Evolutionary conservation across 2,888 invertebrate genomes (phyloP).

Genomic region (Syrista parreyssii): DNA sequence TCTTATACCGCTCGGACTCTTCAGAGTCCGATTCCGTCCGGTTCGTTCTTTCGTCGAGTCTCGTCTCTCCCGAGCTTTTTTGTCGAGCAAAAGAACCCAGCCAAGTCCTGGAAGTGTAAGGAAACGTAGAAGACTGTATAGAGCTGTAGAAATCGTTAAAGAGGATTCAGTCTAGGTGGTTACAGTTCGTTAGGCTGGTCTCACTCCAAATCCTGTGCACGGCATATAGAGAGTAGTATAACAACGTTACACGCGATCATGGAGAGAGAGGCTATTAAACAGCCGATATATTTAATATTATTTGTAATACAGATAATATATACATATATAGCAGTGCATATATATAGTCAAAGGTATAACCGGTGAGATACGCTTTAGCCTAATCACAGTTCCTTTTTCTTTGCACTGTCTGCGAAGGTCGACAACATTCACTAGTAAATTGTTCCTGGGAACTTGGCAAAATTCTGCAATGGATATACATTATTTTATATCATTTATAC

Average conservation of each 20-base stretch:
- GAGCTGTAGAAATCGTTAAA: neutral
- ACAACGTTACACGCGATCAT: neutral
- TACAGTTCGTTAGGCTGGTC: conserved; percentile 59
- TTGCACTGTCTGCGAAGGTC: neutral
- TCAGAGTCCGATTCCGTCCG: neutral
- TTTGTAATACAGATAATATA: neutral
- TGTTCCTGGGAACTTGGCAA: neutral
- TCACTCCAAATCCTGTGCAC: conserved; percentile 49
- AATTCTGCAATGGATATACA: neutral
- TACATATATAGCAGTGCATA: neutral
- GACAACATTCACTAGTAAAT: neutral
- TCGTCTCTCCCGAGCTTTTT: neutral
- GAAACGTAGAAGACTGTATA: neutral
- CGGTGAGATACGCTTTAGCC: neutral
- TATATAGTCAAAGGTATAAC: neutral
- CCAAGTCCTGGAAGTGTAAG: neutral
- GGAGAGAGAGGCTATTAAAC: neutral
- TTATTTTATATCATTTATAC: neutral
- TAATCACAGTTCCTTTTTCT: neutral
- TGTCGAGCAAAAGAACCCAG: neutral
- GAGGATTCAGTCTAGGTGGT: conserved; percentile 11
- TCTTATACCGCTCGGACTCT: neutral
- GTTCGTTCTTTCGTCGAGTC: neutral
- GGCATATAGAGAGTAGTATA: neutral
- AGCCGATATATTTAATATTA: neutral